Base-by-base conservation (phyloP, 2,888 invertebrate genomes). In the Mesoligia furuncula region DNA sequence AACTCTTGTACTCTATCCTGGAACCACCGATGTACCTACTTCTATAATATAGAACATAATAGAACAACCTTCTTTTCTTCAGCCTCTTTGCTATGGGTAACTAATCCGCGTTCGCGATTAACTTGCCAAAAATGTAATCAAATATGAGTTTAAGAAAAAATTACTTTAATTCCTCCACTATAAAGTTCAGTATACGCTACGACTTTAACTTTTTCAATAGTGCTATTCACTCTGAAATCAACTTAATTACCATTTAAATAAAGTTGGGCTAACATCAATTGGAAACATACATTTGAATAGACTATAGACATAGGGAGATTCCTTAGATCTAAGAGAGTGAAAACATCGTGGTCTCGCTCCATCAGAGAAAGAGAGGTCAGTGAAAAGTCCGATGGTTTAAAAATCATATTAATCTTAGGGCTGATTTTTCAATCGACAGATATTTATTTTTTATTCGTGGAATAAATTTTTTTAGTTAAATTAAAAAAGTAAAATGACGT, bases 1-100 rank as follows among this genome's bases (percentile, higher is more conserved):
- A 98, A 77, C 98, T 98, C 91, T 98, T 98, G 90, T 98, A 98
- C 92, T 98, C 98, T 97, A 98, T 98, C 93, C 98, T 98, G 92
- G n/a, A 80, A 86, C 54, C 71, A 86, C 73, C 81, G 75, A 83
- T 81, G 85, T 81, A 83, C 85, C 82, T 83, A 81, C 76, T 81
- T 83, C 85, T 81, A 85, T 85, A 85, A 64, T 66, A 75, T 48
- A 67, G 65, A 68, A 84, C 71, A 79, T 59, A n/a, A 65, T 59
- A 75, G 48, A 81, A 74, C 75, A 79, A 39, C 65, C 31, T 65
- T 27, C 59, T 67, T 57, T 20, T 15, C 27, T 15, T 20, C 4
- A 20, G 36, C n/a, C 57, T 64, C 36, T n/a, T 36, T 57, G 42
- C 5, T 54, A 48, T 48, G 20, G n/a, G n/a, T 11, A 11, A 57